These are phyloP conservation scores for Cinara cedri DNA, from an alignment of 2,888 invertebrate genomes.

Conservation along the genomic window DNA sequence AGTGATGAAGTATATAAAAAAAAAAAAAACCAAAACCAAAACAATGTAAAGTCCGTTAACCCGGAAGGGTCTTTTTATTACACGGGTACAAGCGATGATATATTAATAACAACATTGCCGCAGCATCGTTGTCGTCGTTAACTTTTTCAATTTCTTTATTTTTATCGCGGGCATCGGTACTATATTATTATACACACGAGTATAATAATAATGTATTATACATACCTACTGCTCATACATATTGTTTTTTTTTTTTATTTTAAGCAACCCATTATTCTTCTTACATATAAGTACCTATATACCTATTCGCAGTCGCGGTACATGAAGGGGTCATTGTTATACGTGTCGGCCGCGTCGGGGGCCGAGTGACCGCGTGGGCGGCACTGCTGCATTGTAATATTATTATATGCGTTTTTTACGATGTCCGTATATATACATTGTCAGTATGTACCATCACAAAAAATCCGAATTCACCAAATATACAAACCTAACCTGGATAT, in stretches of 20 bases:
- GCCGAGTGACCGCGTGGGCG: conserved; percentile 44
- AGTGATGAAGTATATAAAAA: background rate
- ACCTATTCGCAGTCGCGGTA: no score
- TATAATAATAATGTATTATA: no score
- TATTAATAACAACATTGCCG: no score
- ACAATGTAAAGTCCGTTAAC: conserved; percentile 45
- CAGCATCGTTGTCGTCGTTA: background rate
- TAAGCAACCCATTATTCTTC: no score
- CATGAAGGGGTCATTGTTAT: background rate
- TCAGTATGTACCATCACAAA: no score
- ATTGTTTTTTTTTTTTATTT: no score
- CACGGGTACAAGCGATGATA: no score
- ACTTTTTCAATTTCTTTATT: background rate
- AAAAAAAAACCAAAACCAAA: background rate
- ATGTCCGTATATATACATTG: background rate
- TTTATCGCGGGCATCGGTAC: background rate
- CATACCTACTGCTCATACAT: no score
- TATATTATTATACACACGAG: no score
- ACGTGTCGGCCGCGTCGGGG: background rate
- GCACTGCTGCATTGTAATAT: background rate
- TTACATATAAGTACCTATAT: no score
- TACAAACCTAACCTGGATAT: no score
- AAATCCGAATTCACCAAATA: no score
- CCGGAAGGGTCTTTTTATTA: conserved; percentile 43
- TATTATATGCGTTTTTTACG: background rate